Evolutionary conservation across 2,113 vertebrate genomes (phyloP).

Genomic region (Pampusana beccarii): DNA sequence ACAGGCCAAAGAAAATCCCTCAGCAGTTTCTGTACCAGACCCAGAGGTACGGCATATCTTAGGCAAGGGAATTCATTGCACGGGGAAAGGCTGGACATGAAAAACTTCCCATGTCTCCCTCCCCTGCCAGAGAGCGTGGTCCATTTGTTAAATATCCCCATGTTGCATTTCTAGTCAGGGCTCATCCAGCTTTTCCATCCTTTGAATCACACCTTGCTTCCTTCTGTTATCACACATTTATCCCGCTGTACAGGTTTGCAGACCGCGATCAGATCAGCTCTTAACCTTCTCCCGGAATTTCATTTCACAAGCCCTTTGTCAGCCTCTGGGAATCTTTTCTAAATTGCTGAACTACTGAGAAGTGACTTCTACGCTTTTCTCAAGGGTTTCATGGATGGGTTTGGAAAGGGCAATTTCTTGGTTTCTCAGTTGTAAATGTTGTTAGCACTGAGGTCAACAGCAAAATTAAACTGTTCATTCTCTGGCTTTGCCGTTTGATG

Average conservation of each 20-base stretch:
- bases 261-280: background rate
- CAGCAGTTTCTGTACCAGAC: background rate
- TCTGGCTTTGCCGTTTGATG: background rate
- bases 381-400: background rate
- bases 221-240: background rate
- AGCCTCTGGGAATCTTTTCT: background rate
- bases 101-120: background rate
- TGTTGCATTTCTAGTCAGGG: background rate
- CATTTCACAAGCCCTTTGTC: background rate
- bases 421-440: background rate
- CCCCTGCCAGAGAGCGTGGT: fast-evolving
- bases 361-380: background rate
- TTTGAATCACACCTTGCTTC: background rate
- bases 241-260: background rate
- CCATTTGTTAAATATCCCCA: background rate
- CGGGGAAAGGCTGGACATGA: background rate
- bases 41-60: background rate
- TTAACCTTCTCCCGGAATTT: background rate
- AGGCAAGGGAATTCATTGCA: background rate
- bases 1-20: background rate
- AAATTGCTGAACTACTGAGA: background rate
- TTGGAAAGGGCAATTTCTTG: background rate
- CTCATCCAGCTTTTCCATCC: background rate
- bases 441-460: background rate
- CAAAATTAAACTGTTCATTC: background rate